phyloP scores from a whole-genome alignment of 2,113 vertebrate genomes.

The Notechis scutatus region DNA sequence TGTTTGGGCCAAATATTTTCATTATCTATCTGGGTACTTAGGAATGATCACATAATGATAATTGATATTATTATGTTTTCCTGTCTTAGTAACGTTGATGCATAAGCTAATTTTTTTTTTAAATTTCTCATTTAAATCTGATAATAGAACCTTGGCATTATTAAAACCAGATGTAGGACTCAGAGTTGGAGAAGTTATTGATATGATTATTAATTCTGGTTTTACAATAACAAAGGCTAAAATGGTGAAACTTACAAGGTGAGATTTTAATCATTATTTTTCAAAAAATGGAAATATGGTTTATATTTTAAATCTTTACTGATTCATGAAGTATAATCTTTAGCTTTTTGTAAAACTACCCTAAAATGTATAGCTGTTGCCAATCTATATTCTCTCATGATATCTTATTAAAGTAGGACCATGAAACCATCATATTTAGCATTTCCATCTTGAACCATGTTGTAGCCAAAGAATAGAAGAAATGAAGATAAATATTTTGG shows the following conservation, averaged over 20 bases:
- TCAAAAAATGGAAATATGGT: neutral
- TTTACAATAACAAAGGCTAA: conserved; percentile 93
- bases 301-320: conserved; percentile 30
- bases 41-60: neutral
- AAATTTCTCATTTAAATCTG: neutral
- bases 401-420: neutral
- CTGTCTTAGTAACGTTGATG: neutral
- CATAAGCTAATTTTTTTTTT: neutral
- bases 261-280: conserved; percentile 50
- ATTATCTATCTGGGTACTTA: neutral
- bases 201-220: conserved; percentile 79
- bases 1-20: neutral
- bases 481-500: neutral
- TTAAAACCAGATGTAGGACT: conserved; percentile 85
- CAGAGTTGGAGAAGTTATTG: conserved; percentile 85
- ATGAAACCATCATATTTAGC: neutral
- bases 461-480: neutral
- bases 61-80: neutral
- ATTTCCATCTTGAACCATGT: neutral
- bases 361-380: neutral
- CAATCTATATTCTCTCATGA: neutral
- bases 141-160: conserved; percentile 85
- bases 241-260: conserved; percentile 91
- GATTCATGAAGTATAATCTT: conserved; percentile 26
- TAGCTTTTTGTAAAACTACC: neutral